phyloP scores from a whole-genome alignment of 2,797 vertebrate genomes.

The Glyptemys insculpta region DNA sequence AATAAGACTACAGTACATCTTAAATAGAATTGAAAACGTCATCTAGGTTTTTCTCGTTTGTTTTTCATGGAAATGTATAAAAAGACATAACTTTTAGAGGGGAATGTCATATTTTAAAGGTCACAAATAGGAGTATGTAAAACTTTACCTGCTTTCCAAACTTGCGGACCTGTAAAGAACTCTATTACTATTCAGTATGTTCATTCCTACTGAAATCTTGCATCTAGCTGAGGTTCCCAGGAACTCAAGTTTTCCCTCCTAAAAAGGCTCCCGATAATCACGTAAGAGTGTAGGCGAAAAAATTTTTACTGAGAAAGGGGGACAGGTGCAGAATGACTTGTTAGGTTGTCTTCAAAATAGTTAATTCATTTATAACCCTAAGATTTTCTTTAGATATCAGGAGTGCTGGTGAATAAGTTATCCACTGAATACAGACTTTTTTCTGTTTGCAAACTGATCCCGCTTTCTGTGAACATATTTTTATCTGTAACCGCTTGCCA shows the following conservation, averaged over 20 bases:
- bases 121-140: neutral
- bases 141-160: neutral
- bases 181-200: neutral
- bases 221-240: neutral
- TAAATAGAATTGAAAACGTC: neutral
- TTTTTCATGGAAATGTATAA: neutral
- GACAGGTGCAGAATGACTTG: neutral
- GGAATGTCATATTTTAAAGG: neutral
- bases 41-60: accelerated
- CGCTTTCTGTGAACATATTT: neutral
- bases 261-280: neutral
- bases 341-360: neutral
- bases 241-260: neutral
- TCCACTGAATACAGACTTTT: neutral
- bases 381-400: neutral
- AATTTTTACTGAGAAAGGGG: neutral
- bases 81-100: neutral
- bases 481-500: conserved; percentile 40
- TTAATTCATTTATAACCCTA: neutral
- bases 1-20: neutral
- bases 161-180: neutral
- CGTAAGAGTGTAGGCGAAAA: neutral
- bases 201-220: neutral
- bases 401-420: neutral
- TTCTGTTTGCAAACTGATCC: conserved; percentile 20